Conservation (phyloP, 2,113 vertebrate species). For the Potamarius usumacintae region DNA sequence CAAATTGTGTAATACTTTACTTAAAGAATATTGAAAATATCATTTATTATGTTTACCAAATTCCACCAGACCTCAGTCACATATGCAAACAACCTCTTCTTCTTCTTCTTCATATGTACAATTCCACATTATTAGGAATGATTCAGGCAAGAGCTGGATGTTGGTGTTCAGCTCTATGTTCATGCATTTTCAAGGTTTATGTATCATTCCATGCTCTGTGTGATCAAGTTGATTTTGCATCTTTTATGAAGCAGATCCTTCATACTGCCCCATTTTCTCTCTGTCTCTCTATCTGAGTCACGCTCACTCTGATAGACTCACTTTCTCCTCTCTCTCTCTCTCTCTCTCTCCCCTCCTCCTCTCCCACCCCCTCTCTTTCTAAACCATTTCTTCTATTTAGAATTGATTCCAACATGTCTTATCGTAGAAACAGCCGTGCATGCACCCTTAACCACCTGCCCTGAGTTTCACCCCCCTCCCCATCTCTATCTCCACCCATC, state of each 20-base stretch:
- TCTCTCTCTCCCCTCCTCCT: neutral
- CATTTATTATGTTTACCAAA: neutral
- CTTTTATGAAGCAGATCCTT: constrained; percentile 20
- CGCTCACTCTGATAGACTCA: neutral
- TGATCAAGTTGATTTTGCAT: constrained; percentile 12
- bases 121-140: neutral
- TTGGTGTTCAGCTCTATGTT: neutral
- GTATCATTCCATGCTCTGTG: neutral
- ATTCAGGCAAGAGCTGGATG: neutral
- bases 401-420: constrained; percentile 67
- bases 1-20: neutral
- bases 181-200: neutral
- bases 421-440: constrained; percentile 58
- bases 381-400: constrained; percentile 60
- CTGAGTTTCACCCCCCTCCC: neutral
- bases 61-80: neutral
- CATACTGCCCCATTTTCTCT: constrained; percentile 5
- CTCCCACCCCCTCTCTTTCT: neutral
- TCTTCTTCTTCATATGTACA: neutral
- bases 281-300: neutral
- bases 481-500: constrained; percentile 34
- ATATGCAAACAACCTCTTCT: neutral
- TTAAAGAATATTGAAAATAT: neutral
- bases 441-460: neutral
- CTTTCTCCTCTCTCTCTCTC: neutral